Conservation (phyloP, 2,113 vertebrate genomes). For the Perca fluviatilis region DNA sequence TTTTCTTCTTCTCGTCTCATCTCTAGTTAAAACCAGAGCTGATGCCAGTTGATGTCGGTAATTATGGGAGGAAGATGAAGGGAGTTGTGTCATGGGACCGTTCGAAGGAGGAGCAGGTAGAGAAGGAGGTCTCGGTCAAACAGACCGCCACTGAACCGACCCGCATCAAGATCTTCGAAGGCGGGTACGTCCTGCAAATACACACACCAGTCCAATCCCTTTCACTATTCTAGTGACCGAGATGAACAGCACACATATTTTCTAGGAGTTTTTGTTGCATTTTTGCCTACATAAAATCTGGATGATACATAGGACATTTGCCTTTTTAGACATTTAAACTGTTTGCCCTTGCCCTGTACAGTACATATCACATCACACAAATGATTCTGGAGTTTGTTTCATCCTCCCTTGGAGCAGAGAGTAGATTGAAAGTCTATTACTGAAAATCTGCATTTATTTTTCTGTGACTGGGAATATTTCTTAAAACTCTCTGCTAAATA, state of each 20-base stretch:
- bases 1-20: not conserved
- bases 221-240: not conserved
- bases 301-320: not conserved
- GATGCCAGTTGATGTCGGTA: conserved; percentile 90
- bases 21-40: conserved; percentile 93
- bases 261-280: not conserved
- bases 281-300: not conserved
- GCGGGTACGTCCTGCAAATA: conserved; percentile 89
- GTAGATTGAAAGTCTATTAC: not conserved
- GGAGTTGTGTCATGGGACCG: conserved; percentile 92
- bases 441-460: not conserved
- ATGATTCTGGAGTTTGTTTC: not conserved
- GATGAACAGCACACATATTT: not conserved
- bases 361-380: not conserved
- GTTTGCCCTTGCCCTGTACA: not conserved
- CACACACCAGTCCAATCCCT: not conserved
- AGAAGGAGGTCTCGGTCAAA: conserved; percentile 93
- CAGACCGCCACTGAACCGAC: conserved; percentile 89
- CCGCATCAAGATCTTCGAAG: conserved; percentile 99
- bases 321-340: not conserved
- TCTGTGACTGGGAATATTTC: not conserved
- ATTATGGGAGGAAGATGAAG: conserved; percentile 94
- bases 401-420: not conserved
- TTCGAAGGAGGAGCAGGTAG: conserved; percentile 93
- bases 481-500: not conserved